A percentile compares a stretch with the other conserved stretches of the same genome.
These are phyloP conservation scores for Drosophila mulleri DNA, from an alignment of 2,888 invertebrate species.

Conservation along the genomic window DNA sequence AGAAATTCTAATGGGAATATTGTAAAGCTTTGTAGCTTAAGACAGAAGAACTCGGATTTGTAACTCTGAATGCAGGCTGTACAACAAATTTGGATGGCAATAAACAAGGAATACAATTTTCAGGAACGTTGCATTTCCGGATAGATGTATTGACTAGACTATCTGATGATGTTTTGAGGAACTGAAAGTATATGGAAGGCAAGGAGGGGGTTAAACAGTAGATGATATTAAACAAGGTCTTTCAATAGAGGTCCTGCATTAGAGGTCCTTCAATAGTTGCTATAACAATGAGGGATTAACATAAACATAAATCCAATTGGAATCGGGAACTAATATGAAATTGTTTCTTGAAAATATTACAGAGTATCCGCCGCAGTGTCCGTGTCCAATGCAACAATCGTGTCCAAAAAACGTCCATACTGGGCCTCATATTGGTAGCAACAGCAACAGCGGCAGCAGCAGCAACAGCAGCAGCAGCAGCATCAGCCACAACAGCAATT, in stretches of 20 bases:
- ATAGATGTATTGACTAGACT: no score
- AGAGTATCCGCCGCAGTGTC: conserved; percentile 88
- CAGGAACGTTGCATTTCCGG: no score
- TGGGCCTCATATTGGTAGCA: conserved; percentile 99
- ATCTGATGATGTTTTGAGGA: no score
- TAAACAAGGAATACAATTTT: no score
- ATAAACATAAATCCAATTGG: background rate
- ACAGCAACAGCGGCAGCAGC: conserved; percentile 86
- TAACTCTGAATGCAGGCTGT: no score
- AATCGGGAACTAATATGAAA: background rate
- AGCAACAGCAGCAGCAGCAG: conserved; percentile 52
- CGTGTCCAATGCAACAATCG: conserved; percentile 96
- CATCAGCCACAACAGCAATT: conserved; percentile 43
- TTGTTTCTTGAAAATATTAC: conserved; percentile 40
- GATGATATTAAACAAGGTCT: no score
- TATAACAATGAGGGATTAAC: background rate
- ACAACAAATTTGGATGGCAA: no score
- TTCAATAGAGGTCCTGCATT: background rate
- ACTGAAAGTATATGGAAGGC: no score
- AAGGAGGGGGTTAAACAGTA: no score
- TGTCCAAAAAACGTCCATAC: conserved; percentile 99
- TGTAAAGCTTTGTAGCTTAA: no score
- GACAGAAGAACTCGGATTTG: no score
- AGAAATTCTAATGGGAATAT: no score
- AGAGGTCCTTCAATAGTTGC: background rate